Percentiles rank a stretch among this genome's conserved stretches.
These are phyloP conservation scores for Dreissena polymorpha DNA, from an alignment of 1,140 invertebrate genomes.

Conservation along the genomic window DNA sequence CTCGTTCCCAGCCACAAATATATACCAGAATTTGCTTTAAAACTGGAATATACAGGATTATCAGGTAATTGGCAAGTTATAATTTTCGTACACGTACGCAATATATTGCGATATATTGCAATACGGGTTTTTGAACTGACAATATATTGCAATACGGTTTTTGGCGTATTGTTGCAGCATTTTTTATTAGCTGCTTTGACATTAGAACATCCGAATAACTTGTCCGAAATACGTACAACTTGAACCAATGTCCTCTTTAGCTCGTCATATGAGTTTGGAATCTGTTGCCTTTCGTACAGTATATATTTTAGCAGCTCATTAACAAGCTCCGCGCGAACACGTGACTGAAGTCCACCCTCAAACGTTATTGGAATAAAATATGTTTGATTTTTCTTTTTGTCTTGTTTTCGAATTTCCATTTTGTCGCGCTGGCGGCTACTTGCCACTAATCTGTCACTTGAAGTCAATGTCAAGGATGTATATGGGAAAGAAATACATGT, in stretches of 20 bases:
- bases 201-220: neutral
- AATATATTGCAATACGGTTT: too few relatives aligned
- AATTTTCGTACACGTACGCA: too few relatives aligned
- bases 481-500: neutral
- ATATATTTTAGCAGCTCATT: constrained; percentile 53
- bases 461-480: neutral
- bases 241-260: constrained; percentile 44
- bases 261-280: constrained; percentile 51
- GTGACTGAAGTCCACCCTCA: constrained; percentile 48
- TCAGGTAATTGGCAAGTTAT: too few relatives aligned
- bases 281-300: constrained; percentile 55
- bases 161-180: too few relatives aligned
- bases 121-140: too few relatives aligned
- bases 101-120: too few relatives aligned
- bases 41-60: too few relatives aligned
- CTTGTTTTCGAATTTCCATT: constrained; percentile 37
- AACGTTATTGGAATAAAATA: constrained; percentile 33
- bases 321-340: constrained; percentile 33
- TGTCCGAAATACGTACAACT: neutral
- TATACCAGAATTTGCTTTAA: too few relatives aligned
- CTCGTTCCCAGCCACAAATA: too few relatives aligned
- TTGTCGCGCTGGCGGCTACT: neutral
- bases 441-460: neutral
- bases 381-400: neutral
- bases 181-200: too few relatives aligned